These are phyloP conservation scores for Harpalus rufipes DNA, from an alignment of 2,888 invertebrate species.

Conservation along the genomic window DNA sequence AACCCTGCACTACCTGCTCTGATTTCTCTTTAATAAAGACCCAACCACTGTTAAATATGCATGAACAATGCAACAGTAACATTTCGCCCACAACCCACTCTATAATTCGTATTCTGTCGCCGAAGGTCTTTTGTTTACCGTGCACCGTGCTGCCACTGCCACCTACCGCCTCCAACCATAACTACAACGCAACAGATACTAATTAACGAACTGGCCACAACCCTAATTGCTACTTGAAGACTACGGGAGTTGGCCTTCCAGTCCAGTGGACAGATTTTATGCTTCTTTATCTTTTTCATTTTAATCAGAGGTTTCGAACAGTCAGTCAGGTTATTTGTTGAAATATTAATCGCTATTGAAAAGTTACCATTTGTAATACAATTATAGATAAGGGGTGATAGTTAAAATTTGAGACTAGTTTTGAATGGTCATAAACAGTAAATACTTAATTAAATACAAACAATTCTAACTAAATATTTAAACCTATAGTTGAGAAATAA, in stretches of 20 bases:
- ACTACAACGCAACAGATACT: conserved; percentile 15
- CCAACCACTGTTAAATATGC: conserved; percentile 14
- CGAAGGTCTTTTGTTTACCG: background rate
- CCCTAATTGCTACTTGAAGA: conserved; percentile 43
- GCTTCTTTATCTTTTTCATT: no score
- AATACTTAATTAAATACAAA: no score
- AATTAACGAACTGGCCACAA: conserved; percentile 17
- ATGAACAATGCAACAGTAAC: conserved; percentile 19
- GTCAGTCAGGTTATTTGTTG: no score
- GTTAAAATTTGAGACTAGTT: no score
- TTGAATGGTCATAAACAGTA: no score
- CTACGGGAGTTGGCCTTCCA: conserved; percentile 38
- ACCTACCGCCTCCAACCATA: conserved; percentile 7
- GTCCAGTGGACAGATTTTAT: no score
- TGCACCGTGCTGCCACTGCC: conserved; percentile 8
- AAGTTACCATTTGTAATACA: no score
- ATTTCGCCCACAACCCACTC: conserved; percentile 18
- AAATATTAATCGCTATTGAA: no score
- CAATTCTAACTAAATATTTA: no score
- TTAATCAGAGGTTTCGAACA: no score
- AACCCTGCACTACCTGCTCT: conserved; percentile 1
- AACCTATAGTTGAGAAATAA: no score
- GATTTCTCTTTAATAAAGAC: conserved; percentile 35
- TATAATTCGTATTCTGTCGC: conserved; percentile 33
- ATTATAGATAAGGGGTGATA: no score